These are phyloP conservation scores for Uloborus diversus DNA, from an alignment of 1,140 invertebrate genomes.

Conservation along the genomic window DNA sequence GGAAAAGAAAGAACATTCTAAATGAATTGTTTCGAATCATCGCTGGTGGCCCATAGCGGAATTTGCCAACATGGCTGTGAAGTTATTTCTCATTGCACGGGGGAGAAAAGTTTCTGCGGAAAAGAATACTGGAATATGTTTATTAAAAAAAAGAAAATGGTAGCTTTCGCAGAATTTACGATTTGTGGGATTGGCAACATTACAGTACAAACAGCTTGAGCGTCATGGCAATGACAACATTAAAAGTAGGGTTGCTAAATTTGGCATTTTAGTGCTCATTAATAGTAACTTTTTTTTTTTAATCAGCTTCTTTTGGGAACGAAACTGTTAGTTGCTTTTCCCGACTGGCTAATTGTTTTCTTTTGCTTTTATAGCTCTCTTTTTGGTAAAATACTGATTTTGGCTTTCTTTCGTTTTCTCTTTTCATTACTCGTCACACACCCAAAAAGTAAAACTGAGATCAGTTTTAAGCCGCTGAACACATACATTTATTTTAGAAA, in stretches of 20 bases:
- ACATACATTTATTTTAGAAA: too few species aligned
- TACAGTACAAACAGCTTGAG: not conserved
- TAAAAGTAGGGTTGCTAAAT: not conserved
- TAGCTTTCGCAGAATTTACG: constrained; percentile 1
- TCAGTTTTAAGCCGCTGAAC: too few species aligned
- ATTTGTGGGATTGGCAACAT: not conserved
- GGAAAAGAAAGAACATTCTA: not conserved
- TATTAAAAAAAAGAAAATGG: not conserved
- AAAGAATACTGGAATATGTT: not conserved
- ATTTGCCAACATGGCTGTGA: not conserved
- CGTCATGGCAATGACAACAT: not conserved
- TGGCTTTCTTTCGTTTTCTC: too few species aligned
- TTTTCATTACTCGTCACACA: too few species aligned
- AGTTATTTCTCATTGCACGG: not conserved
- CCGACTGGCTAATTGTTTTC: too few species aligned
- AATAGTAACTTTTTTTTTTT: not conserved
- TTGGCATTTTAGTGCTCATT: not conserved
- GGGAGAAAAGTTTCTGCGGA: not conserved
- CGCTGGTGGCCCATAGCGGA: not conserved
- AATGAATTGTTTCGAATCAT: not conserved
- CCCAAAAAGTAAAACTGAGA: too few species aligned
- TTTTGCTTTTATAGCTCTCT: too few species aligned
- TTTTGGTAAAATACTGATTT: too few species aligned
- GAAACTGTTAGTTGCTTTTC: too few species aligned
- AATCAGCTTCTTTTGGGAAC: not conserved